A percentile compares a stretch with the other conserved stretches of the same genome.
Conservation (phyloP, 2,888 invertebrate genomes). For the Bedellia somnulentella region DNA sequence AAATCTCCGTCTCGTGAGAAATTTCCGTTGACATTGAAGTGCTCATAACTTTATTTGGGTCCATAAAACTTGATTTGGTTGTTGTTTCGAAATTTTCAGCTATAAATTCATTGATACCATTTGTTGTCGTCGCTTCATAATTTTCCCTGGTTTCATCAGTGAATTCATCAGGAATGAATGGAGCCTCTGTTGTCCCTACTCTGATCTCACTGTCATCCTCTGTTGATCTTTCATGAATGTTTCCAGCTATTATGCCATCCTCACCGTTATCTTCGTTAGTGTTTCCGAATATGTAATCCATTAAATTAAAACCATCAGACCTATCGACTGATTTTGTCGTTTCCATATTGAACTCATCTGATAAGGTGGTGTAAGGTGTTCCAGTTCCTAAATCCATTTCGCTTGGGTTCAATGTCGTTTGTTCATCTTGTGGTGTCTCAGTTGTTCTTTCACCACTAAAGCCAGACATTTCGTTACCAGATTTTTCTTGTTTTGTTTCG, state of each 20-base stretch:
- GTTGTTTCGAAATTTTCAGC: conserved; percentile 21
- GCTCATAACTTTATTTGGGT: conserved; percentile 59
- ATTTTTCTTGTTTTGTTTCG: background rate
- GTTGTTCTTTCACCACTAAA: conserved; percentile 14
- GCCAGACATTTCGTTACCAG: background rate
- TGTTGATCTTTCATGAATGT: too few relatives aligned
- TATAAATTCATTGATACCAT: background rate
- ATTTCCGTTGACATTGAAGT: conserved; percentile 82
- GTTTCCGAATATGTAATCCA: conserved; percentile 45
- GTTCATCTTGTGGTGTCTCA: conserved; percentile 12
- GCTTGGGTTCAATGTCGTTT: conserved; percentile 21
- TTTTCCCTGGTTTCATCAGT: conserved; percentile 15
- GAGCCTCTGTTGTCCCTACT: conserved; percentile 21
- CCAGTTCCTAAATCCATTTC: conserved; percentile 44
- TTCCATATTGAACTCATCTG: conserved; percentile 27
- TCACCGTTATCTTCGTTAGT: conserved; percentile 19
- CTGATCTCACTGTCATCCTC: conserved; percentile 7
- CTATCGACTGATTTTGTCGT: conserved; percentile 24
- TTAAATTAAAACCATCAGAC: conserved; percentile 34
- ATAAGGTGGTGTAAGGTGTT: conserved; percentile 32
- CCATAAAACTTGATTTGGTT: conserved; percentile 43
- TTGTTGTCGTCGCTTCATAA: background rate
- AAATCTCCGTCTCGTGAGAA: conserved; percentile 86
- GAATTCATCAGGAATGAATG: conserved; percentile 44
- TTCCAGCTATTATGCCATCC: too few relatives aligned